Evolutionary conservation across 2,797 vertebrate genomes (phyloP).

Genomic region (Brachymystax lenok): DNA sequence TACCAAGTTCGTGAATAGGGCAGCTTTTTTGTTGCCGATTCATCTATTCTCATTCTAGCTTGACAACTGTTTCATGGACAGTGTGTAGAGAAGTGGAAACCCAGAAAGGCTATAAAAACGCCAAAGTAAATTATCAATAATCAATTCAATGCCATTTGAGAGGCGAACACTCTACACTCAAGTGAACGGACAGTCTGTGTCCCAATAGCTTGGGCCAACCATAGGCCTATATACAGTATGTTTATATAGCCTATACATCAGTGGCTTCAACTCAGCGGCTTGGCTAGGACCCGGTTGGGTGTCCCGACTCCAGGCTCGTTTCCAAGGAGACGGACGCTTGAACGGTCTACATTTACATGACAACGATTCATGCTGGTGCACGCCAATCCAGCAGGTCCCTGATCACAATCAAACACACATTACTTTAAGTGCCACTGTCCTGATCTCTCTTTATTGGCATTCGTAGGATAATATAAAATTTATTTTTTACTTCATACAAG

Average conservation of each 20-base stretch:
- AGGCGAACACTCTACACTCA: background rate
- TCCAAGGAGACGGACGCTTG: no score
- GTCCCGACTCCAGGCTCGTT: no score
- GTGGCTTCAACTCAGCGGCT: no score
- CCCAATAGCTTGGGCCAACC: no score
- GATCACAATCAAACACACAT: conserved; percentile 51
- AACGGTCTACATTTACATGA: background rate
- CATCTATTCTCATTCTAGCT: background rate
- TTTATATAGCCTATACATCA: no score
- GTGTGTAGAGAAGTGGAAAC: background rate
- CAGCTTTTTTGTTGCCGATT: background rate
- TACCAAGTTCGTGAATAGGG: no score
- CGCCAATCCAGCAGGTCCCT: conserved; percentile 46
- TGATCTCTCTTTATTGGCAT: conserved; percentile 39
- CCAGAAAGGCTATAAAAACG: background rate
- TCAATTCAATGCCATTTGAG: background rate
- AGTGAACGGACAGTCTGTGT: background rate
- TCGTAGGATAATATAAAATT: conserved; percentile 15
- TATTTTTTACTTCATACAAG: conserved; percentile 37
- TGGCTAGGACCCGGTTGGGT: no score
- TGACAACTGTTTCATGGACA: background rate
- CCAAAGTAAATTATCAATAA: background rate
- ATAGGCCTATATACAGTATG: no score
- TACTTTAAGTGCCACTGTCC: conserved; percentile 43
- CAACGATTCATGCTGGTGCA: background rate